These are phyloP conservation scores for Heterodera carotae DNA, from an alignment of 1,140 invertebrate species.

Conservation along the genomic window DNA sequence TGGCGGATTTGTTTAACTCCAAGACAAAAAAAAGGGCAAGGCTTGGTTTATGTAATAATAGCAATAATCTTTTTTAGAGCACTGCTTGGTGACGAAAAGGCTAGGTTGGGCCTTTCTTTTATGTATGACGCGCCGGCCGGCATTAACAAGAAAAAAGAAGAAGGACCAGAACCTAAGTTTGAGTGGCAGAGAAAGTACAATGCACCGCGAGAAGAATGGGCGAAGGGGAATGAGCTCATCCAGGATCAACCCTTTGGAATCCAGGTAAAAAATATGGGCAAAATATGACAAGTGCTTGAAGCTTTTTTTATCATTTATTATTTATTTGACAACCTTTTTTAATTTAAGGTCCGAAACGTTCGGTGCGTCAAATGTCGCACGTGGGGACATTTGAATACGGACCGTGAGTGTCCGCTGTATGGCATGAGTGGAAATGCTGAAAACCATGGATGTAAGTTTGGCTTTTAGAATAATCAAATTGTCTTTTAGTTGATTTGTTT, in stretches of 20 bases:
- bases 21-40: too few species aligned
- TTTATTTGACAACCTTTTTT: conserved; percentile 29
- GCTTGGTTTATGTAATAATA: conserved; percentile 1
- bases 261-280: too few species aligned
- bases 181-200: conserved; percentile 99
- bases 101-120: conserved; percentile 96
- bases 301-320: too few species aligned
- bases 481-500: conserved; percentile 12
- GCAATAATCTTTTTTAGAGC: conserved; percentile 72
- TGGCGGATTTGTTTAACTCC: too few species aligned
- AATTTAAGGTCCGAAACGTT: conserved; percentile 83
- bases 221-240: conserved; percentile 68
- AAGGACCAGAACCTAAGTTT: conserved; percentile 94
- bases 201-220: conserved; percentile 82
- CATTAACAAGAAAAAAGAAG: conserved; percentile 70
- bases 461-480: too few species aligned
- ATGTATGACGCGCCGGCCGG: conserved; percentile 99
- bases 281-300: too few species aligned
- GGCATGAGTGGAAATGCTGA: conserved; percentile 64
- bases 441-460: conserved; percentile 60
- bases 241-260: conserved; percentile 98
- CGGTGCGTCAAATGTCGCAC: conserved; percentile 97
- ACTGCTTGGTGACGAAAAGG: conserved; percentile 94
- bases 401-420: conserved; percentile 70
- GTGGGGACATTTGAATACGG: conserved; percentile 99